These are phyloP conservation scores for Parnassius orleans DNA, from an alignment of 2,888 invertebrate species.

Conservation along the genomic window DNA sequence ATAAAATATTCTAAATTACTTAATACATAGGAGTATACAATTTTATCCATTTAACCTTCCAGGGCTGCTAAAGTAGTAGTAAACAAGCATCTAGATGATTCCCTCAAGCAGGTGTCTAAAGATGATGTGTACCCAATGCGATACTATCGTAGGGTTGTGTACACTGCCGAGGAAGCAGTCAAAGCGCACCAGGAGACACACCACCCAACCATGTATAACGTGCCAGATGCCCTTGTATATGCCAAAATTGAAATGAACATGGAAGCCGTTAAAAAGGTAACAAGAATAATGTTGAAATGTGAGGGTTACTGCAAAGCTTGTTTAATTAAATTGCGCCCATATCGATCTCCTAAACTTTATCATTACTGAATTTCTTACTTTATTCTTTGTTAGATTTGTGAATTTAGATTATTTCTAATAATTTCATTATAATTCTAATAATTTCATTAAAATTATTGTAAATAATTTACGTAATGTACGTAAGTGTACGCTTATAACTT, in stretches of 20 bases:
- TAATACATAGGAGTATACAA: background rate
- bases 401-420: no score
- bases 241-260: constrained; percentile 90
- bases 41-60: constrained; percentile 32
- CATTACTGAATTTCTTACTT: no score
- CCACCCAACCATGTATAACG: constrained; percentile 90
- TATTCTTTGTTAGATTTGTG: no score
- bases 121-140: constrained; percentile 81
- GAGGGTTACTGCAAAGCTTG: no score
- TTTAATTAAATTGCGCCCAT: no score
- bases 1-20: no score
- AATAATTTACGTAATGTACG: no score
- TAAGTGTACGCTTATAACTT: no score
- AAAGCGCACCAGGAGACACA: constrained; percentile 89
- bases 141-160: constrained; percentile 82
- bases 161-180: constrained; percentile 88
- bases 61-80: constrained; percentile 57
- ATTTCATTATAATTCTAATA: no score
- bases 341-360: no score
- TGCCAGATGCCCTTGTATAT: constrained; percentile 85
- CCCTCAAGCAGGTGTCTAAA: constrained; percentile 65
- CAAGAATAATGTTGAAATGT: no score
- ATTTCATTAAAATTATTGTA: no score
- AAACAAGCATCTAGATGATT: constrained; percentile 82
- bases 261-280: constrained; percentile 84